These are phyloP conservation scores for Polietes domitor DNA, from an alignment of 2,888 invertebrate genomes.

Conservation along the genomic window DNA sequence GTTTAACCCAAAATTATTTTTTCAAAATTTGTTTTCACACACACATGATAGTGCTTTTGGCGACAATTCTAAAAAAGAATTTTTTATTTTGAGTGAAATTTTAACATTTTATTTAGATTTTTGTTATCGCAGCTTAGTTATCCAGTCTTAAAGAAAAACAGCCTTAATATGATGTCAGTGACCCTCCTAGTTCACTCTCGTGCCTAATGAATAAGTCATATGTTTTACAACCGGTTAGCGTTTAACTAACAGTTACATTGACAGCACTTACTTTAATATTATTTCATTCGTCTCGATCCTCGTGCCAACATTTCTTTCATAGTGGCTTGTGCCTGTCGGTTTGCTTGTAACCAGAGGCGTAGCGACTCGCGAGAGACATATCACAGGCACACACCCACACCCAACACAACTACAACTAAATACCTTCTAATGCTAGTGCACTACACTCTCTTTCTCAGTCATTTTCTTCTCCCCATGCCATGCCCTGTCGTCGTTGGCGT, in stretches of 20 bases:
- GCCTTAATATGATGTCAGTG: no score
- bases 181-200: no score
- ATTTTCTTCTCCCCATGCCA: constrained; percentile 9
- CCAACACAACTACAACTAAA: not conserved
- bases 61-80: no score
- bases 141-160: no score
- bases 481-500: constrained; percentile 21
- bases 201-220: no score
- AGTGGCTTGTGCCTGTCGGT: not conserved
- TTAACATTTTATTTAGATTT: no score
- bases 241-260: not conserved
- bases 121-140: no score
- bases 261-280: not conserved
- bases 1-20: no score
- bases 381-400: not conserved
- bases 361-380: constrained; percentile 2
- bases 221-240: no score
- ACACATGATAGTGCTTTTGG: no score
- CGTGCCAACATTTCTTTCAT: not conserved
- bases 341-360: not conserved
- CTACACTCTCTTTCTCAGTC: not conserved
- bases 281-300: not conserved
- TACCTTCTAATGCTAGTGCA: not conserved
- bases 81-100: no score
- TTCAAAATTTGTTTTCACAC: no score